Evolutionary conservation across 1,140 invertebrate species (phyloP), one percentile per base, ranked within the genome.

Genomic region (Venturia canescens): DNA sequence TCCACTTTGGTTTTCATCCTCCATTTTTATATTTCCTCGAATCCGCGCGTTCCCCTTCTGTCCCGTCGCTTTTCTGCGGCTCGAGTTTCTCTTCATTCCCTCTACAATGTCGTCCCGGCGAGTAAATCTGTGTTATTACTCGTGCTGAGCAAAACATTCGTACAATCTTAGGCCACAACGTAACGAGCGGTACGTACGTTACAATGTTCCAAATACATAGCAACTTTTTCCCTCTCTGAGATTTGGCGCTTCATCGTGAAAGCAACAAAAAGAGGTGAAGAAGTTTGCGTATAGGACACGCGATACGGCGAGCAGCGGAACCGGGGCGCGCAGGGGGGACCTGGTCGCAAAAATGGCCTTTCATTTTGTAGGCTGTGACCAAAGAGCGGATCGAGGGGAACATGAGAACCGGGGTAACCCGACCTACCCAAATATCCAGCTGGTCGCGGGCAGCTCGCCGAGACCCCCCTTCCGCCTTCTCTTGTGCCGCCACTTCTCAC

Each of bases 361-460:
- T 63, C 2, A 27, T 23, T 60, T 63, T 53, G 48, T 60, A 34
- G 26, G 29, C 29, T 38, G 50, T 34, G 16, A n/a, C 72, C 27
- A 21, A 76, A 1, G n/a, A 76, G 21, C 63, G 44, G 57, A 50
- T 50, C 27, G 16, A 53, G 18, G n/a, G 60, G 34, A 16, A 5
- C n/a, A 1, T 18, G 27, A 7, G 21, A 71, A 29, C 3, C 34
- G 34, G 6, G 60, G 38, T 34, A 60, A 75, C 69, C 81, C 79
- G 85, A 87, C 86, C 86, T 87, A 86, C 83, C 83, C 84, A 80
- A 87, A 87, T 84, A 84, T 86, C 83, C 80, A 86, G 26, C 75
- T 82, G 84, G 83, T 84, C 81, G 81, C 81, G 81, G 71, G 53
- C 67, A 67, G 1, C 63, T 34, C 26, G 26, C 18, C 50, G n/a